Evolutionary conservation across 2,888 invertebrate species (phyloP), one percentile per base, ranked within the genome.

Genomic region (Habrosyne pyritoides): DNA sequence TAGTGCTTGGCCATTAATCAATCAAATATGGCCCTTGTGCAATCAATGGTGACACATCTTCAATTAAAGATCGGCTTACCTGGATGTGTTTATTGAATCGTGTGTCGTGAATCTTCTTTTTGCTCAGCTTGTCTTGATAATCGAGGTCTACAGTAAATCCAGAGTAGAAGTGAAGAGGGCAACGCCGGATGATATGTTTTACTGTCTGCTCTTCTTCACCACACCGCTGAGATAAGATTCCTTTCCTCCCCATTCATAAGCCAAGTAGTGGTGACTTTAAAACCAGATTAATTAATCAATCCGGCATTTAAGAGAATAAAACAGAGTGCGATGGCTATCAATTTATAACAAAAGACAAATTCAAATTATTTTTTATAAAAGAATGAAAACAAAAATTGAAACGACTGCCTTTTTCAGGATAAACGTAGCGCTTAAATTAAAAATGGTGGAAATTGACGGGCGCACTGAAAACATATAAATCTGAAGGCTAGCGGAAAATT

Each of bases 401-500:
- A 77, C 75, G 79, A 67, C 73, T 67, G 79, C 75, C 64, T 79
- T 85, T 84, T 79, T 80, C 66, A 74, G 75, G 75, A 69, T 73
- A 86, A 84, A 77, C 81, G 82, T 82, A 77, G 78, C 86, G 84
- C 83, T 82, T 77, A 85, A 89, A 88, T 89, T 87, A 84, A 89
- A 87, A 89, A 86, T 84, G 79, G 83, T 67, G 83, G 81, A 86
- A 88, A 89, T 87, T 87, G 89, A 87, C 89, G 83, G 77, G 73
- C 79, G 78, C 74, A 78, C 75, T 80, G 87, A 85, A 89, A 87
- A 88, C 87, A 88, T 86, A 89, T 88, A 89, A 89, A 88, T 89
- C 89, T 81, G 81, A 72, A 77, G 79, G 85, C 88, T 89, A 84
- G 90, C 89, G 90, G 89, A 89, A 90, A 90, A 90, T 90, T 90